Conservation (phyloP, 2,888 invertebrate species). For the Mechanitis mazaeus region DNA sequence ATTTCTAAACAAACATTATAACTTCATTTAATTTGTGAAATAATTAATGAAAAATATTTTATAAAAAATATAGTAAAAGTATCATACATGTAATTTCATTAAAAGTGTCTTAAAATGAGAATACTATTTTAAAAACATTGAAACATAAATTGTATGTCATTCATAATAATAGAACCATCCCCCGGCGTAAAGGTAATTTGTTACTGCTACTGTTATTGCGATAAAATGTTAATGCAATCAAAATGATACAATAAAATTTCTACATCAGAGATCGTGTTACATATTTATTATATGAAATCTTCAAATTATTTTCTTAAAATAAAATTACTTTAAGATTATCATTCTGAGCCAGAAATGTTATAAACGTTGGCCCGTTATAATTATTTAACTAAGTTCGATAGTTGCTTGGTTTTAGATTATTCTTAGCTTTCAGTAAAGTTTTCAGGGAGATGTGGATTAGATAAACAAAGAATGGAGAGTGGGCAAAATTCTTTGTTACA, state of each 20-base stretch:
- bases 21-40: too few relatives aligned
- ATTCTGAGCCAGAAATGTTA: too few relatives aligned
- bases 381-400: too few relatives aligned
- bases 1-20: too few relatives aligned
- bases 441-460: too few relatives aligned
- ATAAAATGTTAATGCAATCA: constrained; percentile 30
- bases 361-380: too few relatives aligned
- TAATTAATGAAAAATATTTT: too few relatives aligned
- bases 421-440: too few relatives aligned
- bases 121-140: constrained; percentile 11
- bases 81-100: background rate
- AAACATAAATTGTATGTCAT: constrained; percentile 17
- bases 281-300: constrained; percentile 7
- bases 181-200: constrained; percentile 20
- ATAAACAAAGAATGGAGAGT: background rate
- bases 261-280: constrained; percentile 24
- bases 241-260: constrained; percentile 23
- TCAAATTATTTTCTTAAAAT: background rate
- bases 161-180: constrained; percentile 18
- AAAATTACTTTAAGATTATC: background rate
- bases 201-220: constrained; percentile 24
- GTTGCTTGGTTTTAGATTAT: too few relatives aligned
- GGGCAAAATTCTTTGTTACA: too few relatives aligned
- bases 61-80: background rate
- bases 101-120: background rate